A percentile compares a stretch with the other conserved stretches of the same genome.
phyloP scores from a whole-genome alignment of 23 tunicate genomes.

The Aplidium turbinatum region DNA sequence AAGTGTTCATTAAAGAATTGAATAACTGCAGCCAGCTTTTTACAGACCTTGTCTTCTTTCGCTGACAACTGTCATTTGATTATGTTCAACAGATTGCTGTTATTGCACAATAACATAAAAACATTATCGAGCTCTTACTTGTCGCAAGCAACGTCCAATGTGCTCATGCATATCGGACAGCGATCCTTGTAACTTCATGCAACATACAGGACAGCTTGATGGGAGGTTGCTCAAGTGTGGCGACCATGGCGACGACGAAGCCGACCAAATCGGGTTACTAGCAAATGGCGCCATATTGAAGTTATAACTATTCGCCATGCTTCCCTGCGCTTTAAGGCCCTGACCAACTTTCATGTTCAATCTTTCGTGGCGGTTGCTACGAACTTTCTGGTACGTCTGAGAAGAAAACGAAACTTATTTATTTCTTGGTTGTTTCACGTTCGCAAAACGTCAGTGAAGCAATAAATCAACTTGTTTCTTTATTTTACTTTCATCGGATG shows the following conservation, averaged over 20 bases:
- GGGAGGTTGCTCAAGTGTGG: constrained; percentile 16
- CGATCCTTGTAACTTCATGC: constrained; percentile 13
- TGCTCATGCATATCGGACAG: constrained; percentile 37
- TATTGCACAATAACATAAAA: neutral
- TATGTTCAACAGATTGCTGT: too few relatives aligned
- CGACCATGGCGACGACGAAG: constrained; percentile 21
- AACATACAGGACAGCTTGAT: constrained; percentile 48
- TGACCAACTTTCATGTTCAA: constrained; percentile 71
- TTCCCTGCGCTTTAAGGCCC: constrained; percentile 25
- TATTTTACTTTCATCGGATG: too few relatives aligned
- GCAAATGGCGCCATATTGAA: neutral
- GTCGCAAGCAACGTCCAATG: constrained; percentile 40
- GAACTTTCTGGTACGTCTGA: constrained; percentile 83
- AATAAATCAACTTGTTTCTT: too few relatives aligned
- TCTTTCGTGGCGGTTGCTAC: constrained; percentile 73
- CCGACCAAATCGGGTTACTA: constrained; percentile 7
- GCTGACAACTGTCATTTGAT: too few relatives aligned
- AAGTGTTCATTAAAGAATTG: too few relatives aligned
- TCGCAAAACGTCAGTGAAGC: too few relatives aligned
- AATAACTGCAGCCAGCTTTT: too few relatives aligned
- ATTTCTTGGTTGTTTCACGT: constrained; percentile 1
- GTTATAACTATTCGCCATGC: neutral
- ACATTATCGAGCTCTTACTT: constrained; percentile 20
- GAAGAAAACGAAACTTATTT: neutral
- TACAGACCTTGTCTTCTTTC: too few relatives aligned